Conservation (phyloP, 1,140 invertebrate genomes). For the Zaprionus kolodkinae region DNA sequence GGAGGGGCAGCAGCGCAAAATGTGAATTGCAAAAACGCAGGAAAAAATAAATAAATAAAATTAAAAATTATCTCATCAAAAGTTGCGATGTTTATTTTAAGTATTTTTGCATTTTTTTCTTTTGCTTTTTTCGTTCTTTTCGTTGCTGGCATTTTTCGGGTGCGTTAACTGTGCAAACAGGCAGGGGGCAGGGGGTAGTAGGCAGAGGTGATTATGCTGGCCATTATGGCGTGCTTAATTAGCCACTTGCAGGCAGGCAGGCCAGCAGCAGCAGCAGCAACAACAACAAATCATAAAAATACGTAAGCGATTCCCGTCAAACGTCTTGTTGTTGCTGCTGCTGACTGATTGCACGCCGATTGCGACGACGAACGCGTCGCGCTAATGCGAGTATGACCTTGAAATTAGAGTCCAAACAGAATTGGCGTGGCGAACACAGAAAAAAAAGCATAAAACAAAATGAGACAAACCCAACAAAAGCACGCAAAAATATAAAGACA, state of each 20-base stretch:
- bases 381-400: slow-evolving; percentile 67
- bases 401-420: slow-evolving; percentile 59
- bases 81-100: slow-evolving; percentile 47
- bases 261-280: no score
- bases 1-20: slow-evolving; percentile 18
- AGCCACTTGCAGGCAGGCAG: slow-evolving; percentile 28
- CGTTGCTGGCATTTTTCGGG: slow-evolving; percentile 14
- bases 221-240: slow-evolving; percentile 36
- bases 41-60: slow-evolving; percentile 73
- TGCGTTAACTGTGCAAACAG: slow-evolving; percentile 51
- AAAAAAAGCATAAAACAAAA: slow-evolving; percentile 10
- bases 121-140: background rate
- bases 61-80: slow-evolving; percentile 77
- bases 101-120: slow-evolving; percentile 20
- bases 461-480: background rate
- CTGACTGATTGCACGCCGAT: slow-evolving; percentile 67
- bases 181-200: background rate
- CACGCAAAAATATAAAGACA: slow-evolving; percentile 16
- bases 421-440: slow-evolving; percentile 5
- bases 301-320: slow-evolving; percentile 40
- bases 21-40: slow-evolving; percentile 73
- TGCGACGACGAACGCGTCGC: slow-evolving; percentile 23
- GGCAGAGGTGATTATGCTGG: slow-evolving; percentile 33
- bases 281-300: slow-evolving; percentile 43
- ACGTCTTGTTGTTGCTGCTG: slow-evolving; percentile 26